Evolutionary conservation across 2,113 vertebrate species (phyloP).

Genomic region (Corythornis vintsioides): DNA sequence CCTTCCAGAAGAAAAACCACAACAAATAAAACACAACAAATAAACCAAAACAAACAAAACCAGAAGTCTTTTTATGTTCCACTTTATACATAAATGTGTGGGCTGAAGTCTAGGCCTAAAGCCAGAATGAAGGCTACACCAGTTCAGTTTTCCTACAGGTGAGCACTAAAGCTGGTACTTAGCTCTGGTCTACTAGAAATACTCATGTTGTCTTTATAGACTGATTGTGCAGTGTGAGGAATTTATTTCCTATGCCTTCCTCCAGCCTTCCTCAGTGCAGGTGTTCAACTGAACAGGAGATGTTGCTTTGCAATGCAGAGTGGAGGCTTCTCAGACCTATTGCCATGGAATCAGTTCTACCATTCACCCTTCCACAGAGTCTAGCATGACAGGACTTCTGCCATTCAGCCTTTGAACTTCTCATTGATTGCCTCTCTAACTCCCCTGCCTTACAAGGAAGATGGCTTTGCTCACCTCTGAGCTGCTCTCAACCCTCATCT

Average conservation of each 20-base stretch:
- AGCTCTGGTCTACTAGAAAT: neutral
- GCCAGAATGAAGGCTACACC: neutral
- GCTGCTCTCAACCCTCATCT: neutral
- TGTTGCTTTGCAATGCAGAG: fast-evolving
- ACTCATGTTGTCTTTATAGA: neutral
- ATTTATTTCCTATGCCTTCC: neutral
- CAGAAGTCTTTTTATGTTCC: neutral
- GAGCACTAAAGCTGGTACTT: neutral
- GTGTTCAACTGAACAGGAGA: neutral
- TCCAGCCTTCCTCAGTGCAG: neutral
- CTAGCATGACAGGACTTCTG: neutral
- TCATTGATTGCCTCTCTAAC: neutral
- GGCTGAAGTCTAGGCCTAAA: neutral
- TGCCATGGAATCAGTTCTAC: neutral
- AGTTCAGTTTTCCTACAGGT: neutral
- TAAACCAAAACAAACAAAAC: neutral
- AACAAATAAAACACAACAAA: neutral
- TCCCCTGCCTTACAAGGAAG: neutral
- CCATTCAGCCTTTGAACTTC: neutral
- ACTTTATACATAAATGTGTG: neutral
- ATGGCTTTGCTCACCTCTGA: neutral
- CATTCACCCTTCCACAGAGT: neutral
- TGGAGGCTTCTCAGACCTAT: neutral
- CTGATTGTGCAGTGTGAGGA: neutral
- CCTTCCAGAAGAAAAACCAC: neutral